Percentiles rank a stretch among this genome's conserved stretches.
phyloP scores from a whole-genome alignment of 2,888 invertebrate genomes.

The Stenchaetothrips biformis region DNA sequence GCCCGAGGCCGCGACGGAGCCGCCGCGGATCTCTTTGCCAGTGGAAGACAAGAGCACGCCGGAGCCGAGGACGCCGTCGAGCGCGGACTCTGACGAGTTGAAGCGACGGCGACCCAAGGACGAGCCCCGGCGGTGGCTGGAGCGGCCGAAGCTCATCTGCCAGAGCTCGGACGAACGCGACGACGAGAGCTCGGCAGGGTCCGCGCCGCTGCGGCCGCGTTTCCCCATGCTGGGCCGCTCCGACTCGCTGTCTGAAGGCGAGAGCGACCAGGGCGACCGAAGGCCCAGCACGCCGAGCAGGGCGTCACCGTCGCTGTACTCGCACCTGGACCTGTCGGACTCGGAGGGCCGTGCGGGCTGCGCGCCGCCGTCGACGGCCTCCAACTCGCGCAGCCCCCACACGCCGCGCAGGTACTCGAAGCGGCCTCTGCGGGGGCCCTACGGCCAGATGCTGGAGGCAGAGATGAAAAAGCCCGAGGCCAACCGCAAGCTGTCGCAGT shows the following conservation, averaged over 20 bases:
- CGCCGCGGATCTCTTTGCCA: slow-evolving; percentile 35
- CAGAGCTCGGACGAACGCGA: slow-evolving; percentile 73
- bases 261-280: slow-evolving; percentile 52
- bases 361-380: slow-evolving; percentile 44
- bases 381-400: slow-evolving; percentile 40
- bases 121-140: slow-evolving; percentile 41
- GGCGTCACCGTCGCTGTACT: slow-evolving; percentile 58
- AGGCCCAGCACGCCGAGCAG: slow-evolving; percentile 46
- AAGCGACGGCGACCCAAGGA: slow-evolving; percentile 28
- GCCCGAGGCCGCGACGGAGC: slow-evolving; percentile 40
- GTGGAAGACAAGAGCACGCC: not conserved
- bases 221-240: slow-evolving; percentile 46
- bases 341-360: slow-evolving; percentile 49
- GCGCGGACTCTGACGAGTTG: slow-evolving; percentile 39
- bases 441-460: slow-evolving; percentile 74
- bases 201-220: slow-evolving; percentile 31
- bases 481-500: slow-evolving; percentile 46
- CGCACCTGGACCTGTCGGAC: slow-evolving; percentile 62
- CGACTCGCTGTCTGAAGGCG: slow-evolving; percentile 69
- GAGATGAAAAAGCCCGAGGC: slow-evolving; percentile 69
- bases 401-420: slow-evolving; percentile 60
- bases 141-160: slow-evolving; percentile 56
- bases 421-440: slow-evolving; percentile 67
- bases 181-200: slow-evolving; percentile 45
- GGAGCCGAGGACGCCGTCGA: slow-evolving; percentile 41